phyloP scores from a whole-genome alignment of 2,888 invertebrate species.

The Neoascia interrupta region DNA sequence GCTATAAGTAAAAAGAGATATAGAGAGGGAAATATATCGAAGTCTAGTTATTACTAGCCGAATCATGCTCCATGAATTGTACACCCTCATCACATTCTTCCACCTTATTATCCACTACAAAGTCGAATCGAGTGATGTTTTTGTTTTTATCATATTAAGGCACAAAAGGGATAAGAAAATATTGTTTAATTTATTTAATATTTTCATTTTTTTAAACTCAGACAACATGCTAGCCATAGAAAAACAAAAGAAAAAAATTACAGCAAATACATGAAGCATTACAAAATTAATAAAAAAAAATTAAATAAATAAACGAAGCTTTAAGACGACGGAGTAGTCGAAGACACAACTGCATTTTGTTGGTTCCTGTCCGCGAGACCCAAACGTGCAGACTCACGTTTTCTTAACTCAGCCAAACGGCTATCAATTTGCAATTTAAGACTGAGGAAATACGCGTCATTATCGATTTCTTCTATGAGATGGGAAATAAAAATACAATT shows the following conservation, averaged over 20 bases:
- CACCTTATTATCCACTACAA: constrained; percentile 59
- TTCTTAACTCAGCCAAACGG: too few relatives aligned
- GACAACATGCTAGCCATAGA: constrained; percentile 17
- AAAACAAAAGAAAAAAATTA: not conserved
- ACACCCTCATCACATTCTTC: constrained; percentile 66
- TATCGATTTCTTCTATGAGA: too few relatives aligned
- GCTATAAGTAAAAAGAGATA: constrained; percentile 3
- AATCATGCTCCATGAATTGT: constrained; percentile 68
- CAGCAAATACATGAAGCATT: not conserved
- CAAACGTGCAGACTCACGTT: too few relatives aligned
- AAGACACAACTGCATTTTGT: not conserved
- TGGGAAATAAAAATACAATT: too few relatives aligned
- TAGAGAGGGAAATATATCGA: constrained; percentile 10
- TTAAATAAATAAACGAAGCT: not conserved
- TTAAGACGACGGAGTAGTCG: not conserved
- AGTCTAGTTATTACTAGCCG: constrained; percentile 66
- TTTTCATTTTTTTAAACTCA: constrained; percentile 7
- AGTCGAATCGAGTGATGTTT: constrained; percentile 21
- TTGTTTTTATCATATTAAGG: not conserved
- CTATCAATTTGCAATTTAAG: too few relatives aligned
- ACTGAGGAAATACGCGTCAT: too few relatives aligned
- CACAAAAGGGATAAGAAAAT: constrained; percentile 25
- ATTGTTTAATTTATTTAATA: constrained; percentile 42
- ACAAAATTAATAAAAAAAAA: constrained; percentile 4
- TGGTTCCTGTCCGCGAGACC: too few relatives aligned